These are phyloP conservation scores for Pedionomus torquatus DNA, from an alignment of 2,113 vertebrate species.

Conservation along the genomic window DNA sequence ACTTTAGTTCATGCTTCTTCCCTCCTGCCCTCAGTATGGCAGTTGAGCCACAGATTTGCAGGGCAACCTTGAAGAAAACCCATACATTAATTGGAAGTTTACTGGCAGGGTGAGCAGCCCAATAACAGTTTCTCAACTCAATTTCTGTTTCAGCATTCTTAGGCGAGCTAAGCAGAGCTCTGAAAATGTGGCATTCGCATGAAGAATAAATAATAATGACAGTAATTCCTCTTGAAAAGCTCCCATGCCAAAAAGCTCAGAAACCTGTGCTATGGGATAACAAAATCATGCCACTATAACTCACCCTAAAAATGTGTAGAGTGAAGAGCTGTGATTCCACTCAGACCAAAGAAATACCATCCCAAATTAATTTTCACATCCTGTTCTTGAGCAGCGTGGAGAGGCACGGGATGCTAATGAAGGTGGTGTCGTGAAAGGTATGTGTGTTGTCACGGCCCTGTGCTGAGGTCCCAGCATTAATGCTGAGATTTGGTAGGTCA, in stretches of 20 bases:
- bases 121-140: neutral
- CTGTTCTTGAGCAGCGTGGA: neutral
- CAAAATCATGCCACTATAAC: neutral
- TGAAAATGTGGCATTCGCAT: neutral
- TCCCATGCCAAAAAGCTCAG: neutral
- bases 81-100: neutral
- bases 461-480: neutral
- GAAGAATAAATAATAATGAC: neutral
- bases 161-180: neutral
- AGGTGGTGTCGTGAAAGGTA: neutral
- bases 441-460: neutral
- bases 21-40: neutral
- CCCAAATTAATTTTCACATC: neutral
- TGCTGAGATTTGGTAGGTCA: neutral
- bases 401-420: neutral
- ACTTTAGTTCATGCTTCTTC: neutral
- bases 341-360: neutral
- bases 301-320: neutral
- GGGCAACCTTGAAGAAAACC: neutral
- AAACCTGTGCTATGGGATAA: neutral
- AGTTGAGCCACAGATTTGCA: fast-evolving
- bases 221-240: neutral
- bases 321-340: neutral
- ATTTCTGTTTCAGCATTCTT: neutral
- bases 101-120: neutral